Percentiles rank a stretch among this genome's conserved stretches.
Evolutionary conservation across 2,888 invertebrate species (phyloP).

Genomic region (Coenonympha arcania): DNA sequence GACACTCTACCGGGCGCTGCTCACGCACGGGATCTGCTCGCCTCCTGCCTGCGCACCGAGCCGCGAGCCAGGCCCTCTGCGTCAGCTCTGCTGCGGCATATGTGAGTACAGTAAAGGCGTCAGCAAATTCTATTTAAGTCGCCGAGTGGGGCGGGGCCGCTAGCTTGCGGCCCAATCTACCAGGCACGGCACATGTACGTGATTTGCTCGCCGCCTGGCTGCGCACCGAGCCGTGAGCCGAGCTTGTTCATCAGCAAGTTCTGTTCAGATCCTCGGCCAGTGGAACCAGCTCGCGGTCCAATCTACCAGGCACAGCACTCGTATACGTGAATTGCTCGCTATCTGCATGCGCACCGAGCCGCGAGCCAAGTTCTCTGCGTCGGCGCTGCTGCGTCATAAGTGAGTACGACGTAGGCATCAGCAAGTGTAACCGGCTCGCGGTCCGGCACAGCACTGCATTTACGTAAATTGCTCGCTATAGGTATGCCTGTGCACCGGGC

Average conservation of each 20-base stretch:
- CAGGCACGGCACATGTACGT: too few relatives aligned
- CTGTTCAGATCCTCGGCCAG: constrained; percentile 48
- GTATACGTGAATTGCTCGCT: constrained; percentile 70
- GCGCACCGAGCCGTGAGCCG: too few relatives aligned
- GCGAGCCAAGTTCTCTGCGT: constrained; percentile 74
- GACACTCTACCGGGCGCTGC: constrained; percentile 45
- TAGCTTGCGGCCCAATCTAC: too few relatives aligned
- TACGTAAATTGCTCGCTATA: constrained; percentile 70
- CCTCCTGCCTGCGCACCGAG: constrained; percentile 75
- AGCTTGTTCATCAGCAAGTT: too few relatives aligned
- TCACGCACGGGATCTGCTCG: constrained; percentile 65
- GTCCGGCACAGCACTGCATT: constrained; percentile 44
- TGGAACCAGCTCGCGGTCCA: constrained; percentile 29
- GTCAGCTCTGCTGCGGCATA: constrained; percentile 77
- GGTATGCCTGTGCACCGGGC: constrained; percentile 77
- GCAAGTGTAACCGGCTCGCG: constrained; percentile 37
- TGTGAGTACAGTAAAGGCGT: too few relatives aligned
- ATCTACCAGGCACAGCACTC: constrained; percentile 45
- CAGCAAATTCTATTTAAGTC: too few relatives aligned
- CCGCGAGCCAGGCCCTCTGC: constrained; percentile 77
- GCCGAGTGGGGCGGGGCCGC: too few relatives aligned
- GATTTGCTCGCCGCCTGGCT: too few relatives aligned
- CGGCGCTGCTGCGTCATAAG: constrained; percentile 77
- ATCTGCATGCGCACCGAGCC: constrained; percentile 78
- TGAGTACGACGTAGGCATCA: constrained; percentile 56